Base-by-base conservation (phyloP, 2,797 vertebrate species). In the Loris lydekkerianus region DNA sequence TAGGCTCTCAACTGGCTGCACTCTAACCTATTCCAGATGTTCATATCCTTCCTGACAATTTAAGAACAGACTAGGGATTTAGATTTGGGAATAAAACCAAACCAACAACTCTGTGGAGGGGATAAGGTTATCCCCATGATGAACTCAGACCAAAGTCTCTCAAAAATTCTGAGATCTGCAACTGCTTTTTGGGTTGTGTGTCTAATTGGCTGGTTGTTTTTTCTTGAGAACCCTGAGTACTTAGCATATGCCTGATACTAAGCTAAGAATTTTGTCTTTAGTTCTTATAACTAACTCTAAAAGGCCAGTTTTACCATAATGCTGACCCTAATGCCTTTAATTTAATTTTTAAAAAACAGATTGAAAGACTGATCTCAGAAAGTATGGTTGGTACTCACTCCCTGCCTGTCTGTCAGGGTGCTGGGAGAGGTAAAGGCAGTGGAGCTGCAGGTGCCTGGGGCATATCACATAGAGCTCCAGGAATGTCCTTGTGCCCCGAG, bases 401-500 rank as follows among this genome's bases (percentile, higher is more conserved):
- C 25, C n/a, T 43, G 65, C 29, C 5, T 3, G 13, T n/a, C 34
- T 46, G 49, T 53, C 29, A 3, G 15, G 15, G 5, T 29, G 2
- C 15, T 0, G 7, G 13, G 15, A 29, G 21, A 10, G 1, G n/a
- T n/a, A 27, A n/a, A 31, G 13, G 25, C 11, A 8, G 60, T 37
- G n/a, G 29, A 0, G 11, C 10, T 43, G 8, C 0, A 10, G 7
- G 18, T 37, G 60, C 11, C 4, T n/a, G 56, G 20, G 56, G 9
- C 65, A 25, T 21, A 21, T 37, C 31, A 67, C 2, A 13, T 13
- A 21, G 15, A 17, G 10, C 49, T 37, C 18, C 21, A 18, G 70
- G 27, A 70, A 18, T 0, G 1, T 25, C n/a, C 23, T 6, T 15
- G 1, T 20, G 5, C 15, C 46, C 31, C 3, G 7, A n/a, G 61